Evolutionary conservation across 92 coral and sea anemone species (phyloP), one percentile per base, ranked within the genome.

Genomic region (Blastomussa wellsi): DNA sequence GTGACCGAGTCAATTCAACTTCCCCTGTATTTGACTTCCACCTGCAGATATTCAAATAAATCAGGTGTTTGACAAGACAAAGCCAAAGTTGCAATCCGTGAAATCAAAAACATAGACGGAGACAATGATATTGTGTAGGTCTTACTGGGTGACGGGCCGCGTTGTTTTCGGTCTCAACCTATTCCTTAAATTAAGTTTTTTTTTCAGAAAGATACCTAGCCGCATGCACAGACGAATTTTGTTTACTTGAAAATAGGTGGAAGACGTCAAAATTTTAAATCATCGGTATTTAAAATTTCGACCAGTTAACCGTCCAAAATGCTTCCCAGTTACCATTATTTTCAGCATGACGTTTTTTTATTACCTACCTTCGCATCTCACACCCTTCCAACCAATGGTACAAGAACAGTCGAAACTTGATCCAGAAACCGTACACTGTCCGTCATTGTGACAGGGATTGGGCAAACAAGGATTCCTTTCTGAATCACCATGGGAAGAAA

Each of bases 331-430:
- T n/a, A n/a, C n/a, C 0, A 1, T 69, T 70, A 16, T 15, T 33
- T 78, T 38, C 15, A 22, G 29, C 8, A 1, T 57, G 16, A 24
- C 26, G 28, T 2, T 62, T 62, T 5, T 26, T 62, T 38, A 7
- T 2, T 20, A 24, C 85, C 31, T 90, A 96, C 99, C 96, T 91
- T 96, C 96, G 59, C 99, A 96, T 67, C 88, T 88, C 33, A 92
- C 98, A 22, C 99, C 99, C 67, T 91, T 92, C 93, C 94, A 87
- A 14, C 99, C 99, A 57, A 85, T 78, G 31, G 95, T 78, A 80
- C 99, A 96, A 2, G 99, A 94, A 60, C 99, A 96, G 32, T 96
- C 99, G 39, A 89, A 96, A 75, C 91, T 93, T 42, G 94, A 79
- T 5, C 95, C 98, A 5, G 94, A 91, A 16, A 93, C 89, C 5